Conservation (phyloP, 1,140 invertebrate species). For the Euwallacea fornicatus region DNA sequence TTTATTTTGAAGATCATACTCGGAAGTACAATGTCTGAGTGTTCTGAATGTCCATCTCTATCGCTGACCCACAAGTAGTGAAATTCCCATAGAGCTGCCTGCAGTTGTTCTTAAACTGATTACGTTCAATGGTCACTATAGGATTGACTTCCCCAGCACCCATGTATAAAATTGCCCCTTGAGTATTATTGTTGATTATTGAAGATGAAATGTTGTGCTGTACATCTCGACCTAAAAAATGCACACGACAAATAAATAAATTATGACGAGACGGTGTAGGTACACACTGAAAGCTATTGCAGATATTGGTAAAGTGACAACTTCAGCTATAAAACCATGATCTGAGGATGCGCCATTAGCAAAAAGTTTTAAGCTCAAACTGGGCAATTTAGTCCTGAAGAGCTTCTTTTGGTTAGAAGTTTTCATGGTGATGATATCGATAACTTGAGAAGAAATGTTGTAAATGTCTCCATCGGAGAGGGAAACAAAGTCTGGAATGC, state of each 20-base stretch:
- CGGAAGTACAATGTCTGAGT: slow-evolving; percentile 85
- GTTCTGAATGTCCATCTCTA: slow-evolving; percentile 92
- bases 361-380: slow-evolving; percentile 88
- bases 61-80: slow-evolving; percentile 79
- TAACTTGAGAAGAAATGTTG: slow-evolving; percentile 73
- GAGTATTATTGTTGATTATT: slow-evolving; percentile 78
- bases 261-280: not conserved
- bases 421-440: slow-evolving; percentile 72
- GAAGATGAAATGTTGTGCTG: slow-evolving; percentile 90
- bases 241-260: not conserved
- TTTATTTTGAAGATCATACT: slow-evolving; percentile 58
- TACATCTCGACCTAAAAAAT: slow-evolving; percentile 80
- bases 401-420: slow-evolving; percentile 73
- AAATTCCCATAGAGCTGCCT: slow-evolving; percentile 94
- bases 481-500: slow-evolving; percentile 79
- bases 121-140: slow-evolving; percentile 83
- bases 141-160: slow-evolving; percentile 97
- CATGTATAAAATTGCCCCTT: slow-evolving; percentile 84
- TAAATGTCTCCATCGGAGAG: slow-evolving; percentile 94
- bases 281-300: slow-evolving; percentile 84
- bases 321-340: slow-evolving; percentile 98
- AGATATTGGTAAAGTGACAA: slow-evolving; percentile 91
- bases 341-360: slow-evolving; percentile 89
- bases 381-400: slow-evolving; percentile 73
- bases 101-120: slow-evolving; percentile 87